These are phyloP conservation scores for Spongia lamella DNA, from an alignment of 37 sponge, comb jelly and placozoan genomes.

Conservation along the genomic window DNA sequence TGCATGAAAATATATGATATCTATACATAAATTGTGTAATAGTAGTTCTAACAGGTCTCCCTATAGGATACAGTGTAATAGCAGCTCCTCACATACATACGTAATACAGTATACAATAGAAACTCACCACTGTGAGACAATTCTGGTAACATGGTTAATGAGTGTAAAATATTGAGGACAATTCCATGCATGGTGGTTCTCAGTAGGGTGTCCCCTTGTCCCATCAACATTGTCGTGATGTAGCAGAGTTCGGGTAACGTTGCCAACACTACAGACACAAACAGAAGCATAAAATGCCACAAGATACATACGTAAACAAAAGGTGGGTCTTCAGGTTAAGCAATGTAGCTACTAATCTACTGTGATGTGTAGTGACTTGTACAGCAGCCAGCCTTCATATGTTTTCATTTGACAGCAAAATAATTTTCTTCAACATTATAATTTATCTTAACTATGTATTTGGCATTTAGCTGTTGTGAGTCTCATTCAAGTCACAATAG, in stretches of 20 bases:
- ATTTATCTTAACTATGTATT: no score
- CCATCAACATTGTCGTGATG: constrained; percentile 63
- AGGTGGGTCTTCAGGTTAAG: no score
- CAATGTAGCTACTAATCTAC: no score
- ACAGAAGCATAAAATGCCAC: no score
- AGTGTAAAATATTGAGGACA: constrained; percentile 68
- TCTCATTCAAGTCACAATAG: no score
- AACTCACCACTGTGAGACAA: constrained; percentile 50
- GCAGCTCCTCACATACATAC: background rate
- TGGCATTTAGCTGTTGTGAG: no score
- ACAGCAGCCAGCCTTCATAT: no score
- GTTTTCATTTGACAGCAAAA: no score
- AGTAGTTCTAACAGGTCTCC: background rate
- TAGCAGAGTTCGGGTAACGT: constrained; percentile 69
- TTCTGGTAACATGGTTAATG: constrained; percentile 51
- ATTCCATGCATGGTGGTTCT: constrained; percentile 76
- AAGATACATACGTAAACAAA: no score
- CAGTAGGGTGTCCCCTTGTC: constrained; percentile 47
- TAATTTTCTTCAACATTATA: no score
- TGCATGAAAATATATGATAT: background rate
- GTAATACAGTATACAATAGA: background rate
- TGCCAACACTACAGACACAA: constrained; percentile 57
- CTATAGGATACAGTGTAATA: background rate
- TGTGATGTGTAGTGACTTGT: no score
- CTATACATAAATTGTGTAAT: background rate